A percentile compares a stretch with the other conserved stretches of the same genome.
These are phyloP conservation scores for Nematolebias whitei DNA, from an alignment of 2,113 vertebrate genomes.

Conservation along the genomic window DNA sequence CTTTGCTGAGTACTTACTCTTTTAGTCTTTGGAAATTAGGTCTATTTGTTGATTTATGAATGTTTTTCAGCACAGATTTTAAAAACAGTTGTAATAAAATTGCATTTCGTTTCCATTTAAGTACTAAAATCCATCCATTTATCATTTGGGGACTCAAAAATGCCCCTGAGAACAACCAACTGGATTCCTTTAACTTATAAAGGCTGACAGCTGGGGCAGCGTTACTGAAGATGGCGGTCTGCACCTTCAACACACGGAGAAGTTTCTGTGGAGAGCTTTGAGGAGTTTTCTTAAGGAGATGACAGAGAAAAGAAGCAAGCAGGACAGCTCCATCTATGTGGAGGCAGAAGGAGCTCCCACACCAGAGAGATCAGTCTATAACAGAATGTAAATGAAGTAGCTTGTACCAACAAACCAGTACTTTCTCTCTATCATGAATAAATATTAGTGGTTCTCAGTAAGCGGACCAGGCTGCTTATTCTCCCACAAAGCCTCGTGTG, in stretches of 20 bases:
- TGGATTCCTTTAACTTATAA: background rate
- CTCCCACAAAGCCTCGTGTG: constrained; percentile 56
- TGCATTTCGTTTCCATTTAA: no score
- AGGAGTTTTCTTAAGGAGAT: constrained; percentile 32
- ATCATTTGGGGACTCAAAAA: background rate
- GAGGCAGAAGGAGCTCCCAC: constrained; percentile 69
- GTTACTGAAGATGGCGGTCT: background rate
- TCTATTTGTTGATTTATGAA: no score
- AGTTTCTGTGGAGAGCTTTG: constrained; percentile 7
- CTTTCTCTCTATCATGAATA: constrained; percentile 84
- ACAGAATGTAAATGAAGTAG: constrained; percentile 83
- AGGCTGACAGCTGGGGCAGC: background rate
- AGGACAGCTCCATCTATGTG: constrained; percentile 76
- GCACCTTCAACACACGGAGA: background rate
- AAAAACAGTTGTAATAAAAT: no score
- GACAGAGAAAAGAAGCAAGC: constrained; percentile 62
- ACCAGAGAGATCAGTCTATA: constrained; percentile 80
- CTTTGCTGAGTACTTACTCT: no score
- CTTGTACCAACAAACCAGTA: constrained; percentile 75
- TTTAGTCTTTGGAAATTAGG: no score
- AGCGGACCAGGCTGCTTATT: constrained; percentile 27
- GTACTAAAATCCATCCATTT: no score
- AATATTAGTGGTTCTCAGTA: constrained; percentile 81
- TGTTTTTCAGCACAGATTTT: no score
- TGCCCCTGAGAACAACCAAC: background rate